Conservation (phyloP, 2,113 vertebrate species). For the Grammomys dolichurus region DNA sequence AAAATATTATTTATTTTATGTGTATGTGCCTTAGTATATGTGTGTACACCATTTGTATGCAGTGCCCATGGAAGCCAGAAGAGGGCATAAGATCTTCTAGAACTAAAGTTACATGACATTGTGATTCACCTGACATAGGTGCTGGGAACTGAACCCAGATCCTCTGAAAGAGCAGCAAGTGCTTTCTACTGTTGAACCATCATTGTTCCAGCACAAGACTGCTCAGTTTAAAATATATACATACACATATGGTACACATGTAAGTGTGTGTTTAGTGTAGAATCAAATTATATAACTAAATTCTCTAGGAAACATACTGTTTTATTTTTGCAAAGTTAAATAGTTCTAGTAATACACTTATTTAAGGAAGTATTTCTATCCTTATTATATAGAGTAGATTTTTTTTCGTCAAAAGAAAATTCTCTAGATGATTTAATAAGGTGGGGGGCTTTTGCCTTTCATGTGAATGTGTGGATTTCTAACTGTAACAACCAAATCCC, state of each 20-base stretch:
- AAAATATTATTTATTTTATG: not conserved
- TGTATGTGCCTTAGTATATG: not conserved
- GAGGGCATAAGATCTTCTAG: not conserved
- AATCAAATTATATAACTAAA: slow-evolving; percentile 35
- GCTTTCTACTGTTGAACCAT: not conserved
- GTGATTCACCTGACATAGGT: not conserved
- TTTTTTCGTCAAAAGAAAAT: slow-evolving; percentile 44
- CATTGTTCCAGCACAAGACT: not conserved
- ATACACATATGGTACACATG: not conserved
- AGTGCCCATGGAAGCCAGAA: not conserved
- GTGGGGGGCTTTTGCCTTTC: not conserved
- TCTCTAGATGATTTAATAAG: not conserved
- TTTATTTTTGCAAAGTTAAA: slow-evolving; percentile 39
- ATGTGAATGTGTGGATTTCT: not conserved
- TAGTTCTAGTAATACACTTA: slow-evolving; percentile 12
- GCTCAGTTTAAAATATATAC: not conserved
- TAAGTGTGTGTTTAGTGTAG: slow-evolving; percentile 17
- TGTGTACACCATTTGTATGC: not conserved
- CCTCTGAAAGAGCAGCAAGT: not conserved
- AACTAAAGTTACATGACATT: not conserved
- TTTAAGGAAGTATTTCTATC: not conserved
- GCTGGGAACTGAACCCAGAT: not conserved
- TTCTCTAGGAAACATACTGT: not conserved
- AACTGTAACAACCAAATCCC: not conserved
- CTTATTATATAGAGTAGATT: slow-evolving; percentile 37